Percentiles rank a stretch among this genome's conserved stretches.
These are phyloP conservation scores for Crotalus helleri DNA, from an alignment of 2,113 vertebrate species.

Conservation along the genomic window DNA sequence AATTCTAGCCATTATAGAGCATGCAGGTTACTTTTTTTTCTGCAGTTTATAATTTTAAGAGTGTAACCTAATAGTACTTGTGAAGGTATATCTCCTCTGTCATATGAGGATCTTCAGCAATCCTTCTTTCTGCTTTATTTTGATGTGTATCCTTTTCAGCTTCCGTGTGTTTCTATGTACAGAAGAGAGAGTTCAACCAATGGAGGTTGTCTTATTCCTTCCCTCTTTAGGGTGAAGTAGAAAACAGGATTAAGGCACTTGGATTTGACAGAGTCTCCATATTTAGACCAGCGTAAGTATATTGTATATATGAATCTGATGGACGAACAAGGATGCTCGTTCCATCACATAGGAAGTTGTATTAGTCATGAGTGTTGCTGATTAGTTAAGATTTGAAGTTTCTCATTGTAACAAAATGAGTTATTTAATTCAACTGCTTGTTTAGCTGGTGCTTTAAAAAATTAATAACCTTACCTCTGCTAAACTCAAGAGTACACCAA, in stretches of 20 bases:
- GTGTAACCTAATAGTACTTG: neutral
- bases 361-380: neutral
- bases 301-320: neutral
- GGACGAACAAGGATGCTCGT: neutral
- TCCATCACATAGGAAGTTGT: neutral
- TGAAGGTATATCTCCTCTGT: neutral
- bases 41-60: neutral
- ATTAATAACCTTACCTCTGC: neutral
- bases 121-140: neutral
- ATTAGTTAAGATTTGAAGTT: neutral
- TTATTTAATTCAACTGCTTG: neutral
- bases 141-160: neutral
- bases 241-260: constrained; percentile 72
- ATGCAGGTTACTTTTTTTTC: no score
- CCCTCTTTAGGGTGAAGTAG: constrained; percentile 70
- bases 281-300: constrained; percentile 73
- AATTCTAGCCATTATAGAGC: neutral
- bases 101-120: neutral
- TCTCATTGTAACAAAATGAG: neutral
- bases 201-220: neutral
- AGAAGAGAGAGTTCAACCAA: neutral
- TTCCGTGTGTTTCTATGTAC: no score
- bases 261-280: constrained; percentile 74
- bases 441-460: neutral
- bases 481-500: neutral